phyloP scores from a whole-genome alignment of 1,140 invertebrate genomes.

The Leptestheria dahalacensis region DNA sequence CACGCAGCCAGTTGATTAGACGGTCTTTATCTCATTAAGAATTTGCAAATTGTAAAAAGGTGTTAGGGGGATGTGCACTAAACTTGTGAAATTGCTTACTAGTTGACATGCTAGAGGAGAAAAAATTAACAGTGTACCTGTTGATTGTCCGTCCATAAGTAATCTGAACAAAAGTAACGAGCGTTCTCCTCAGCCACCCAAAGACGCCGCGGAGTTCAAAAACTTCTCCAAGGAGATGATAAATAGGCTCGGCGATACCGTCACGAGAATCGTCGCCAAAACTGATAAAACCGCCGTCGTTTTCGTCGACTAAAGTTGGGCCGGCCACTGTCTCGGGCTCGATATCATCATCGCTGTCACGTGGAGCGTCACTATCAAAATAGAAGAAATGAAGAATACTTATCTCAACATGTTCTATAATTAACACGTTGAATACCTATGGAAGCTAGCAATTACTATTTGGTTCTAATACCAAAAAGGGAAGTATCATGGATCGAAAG shows the following conservation, averaged over 20 bases:
- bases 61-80: slow-evolving; percentile 2
- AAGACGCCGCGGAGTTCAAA: slow-evolving; percentile 79
- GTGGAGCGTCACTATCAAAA: not conserved
- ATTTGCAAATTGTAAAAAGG: no score
- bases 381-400: not conserved
- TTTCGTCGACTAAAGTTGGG: slow-evolving; percentile 9
- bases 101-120: not conserved
- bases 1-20: no score
- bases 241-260: slow-evolving; percentile 74
- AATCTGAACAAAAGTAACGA: slow-evolving; percentile 83
- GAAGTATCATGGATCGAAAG: no score
- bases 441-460: no score
- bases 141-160: slow-evolving; percentile 82
- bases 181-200: slow-evolving; percentile 64
- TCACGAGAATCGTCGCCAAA: slow-evolving; percentile 46
- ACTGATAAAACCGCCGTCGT: not conserved
- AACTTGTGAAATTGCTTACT: slow-evolving; percentile 12
- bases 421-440: no score
- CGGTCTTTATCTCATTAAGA: no score
- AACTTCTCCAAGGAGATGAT: slow-evolving; percentile 66
- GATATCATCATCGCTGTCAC: slow-evolving; percentile 5
- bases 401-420: no score
- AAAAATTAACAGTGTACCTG: slow-evolving; percentile 34
- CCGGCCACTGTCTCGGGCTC: slow-evolving; percentile 2
- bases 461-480: no score